Base-by-base conservation (phyloP, 2,888 invertebrate species). In the Nineta flava region DNA sequence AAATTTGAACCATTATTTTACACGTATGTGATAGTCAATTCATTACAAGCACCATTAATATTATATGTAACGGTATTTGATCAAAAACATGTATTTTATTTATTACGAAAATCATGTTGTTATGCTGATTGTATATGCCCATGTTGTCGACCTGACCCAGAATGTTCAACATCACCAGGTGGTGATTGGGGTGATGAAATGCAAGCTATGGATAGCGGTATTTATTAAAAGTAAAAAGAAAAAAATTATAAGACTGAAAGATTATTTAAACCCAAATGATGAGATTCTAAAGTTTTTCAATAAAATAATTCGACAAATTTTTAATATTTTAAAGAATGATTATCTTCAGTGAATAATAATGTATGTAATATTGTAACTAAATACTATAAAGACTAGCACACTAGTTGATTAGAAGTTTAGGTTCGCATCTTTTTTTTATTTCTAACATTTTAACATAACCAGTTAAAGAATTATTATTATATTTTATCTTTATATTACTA, bases 181-280 rank as follows among this genome's bases (percentile, higher is more conserved):
- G 42, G 42, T 26, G 87, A 88, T 60, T 88, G 87, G 87, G 88
- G 88, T 0, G 88, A 88, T 60, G 88, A 90, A 68, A 81, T 88
- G 83, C 81, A 85, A 48, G 86, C 87, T 53, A 87, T 88, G 79
- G 87, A 87, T 60, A 81, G 83, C 13, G 76, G 76, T 40, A 60
- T 60, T 47, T 72, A 72, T 59, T 72, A 58, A 59, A 41, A 42
- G 47, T 43, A n/a, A 51, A 21, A 31, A 47, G 5, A 12, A 46
- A 19, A 31, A 17, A 7, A 6, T 6, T 19, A 9, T 9, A 10
- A 15, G 15, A 10, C 15, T 42, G 17, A 17, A 9, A 42, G 3
- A 9, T n/a, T n/a, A n/a, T n/a, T n/a, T n/a, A n/a, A n/a, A n/a
- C n/a, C n/a, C n/a, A n/a, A n/a, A n/a, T n/a, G 9, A 41, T 41